These are phyloP conservation scores for Callaeas wilsoni DNA, from an alignment of 2,113 vertebrate species.

Conservation along the genomic window DNA sequence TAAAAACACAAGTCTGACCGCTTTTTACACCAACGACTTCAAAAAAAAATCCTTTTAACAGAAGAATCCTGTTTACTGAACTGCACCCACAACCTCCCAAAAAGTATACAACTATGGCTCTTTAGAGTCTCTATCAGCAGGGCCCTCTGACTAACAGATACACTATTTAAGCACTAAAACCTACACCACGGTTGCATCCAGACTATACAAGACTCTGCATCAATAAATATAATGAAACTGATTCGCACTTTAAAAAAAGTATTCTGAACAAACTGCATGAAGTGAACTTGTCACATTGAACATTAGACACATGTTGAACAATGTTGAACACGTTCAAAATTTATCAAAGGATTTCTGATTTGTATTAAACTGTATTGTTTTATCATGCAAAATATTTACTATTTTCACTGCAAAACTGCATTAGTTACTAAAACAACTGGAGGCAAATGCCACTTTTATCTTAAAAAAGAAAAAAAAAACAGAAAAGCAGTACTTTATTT, in stretches of 20 bases:
- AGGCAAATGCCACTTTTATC: neutral
- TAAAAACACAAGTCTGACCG: conserved; percentile 67
- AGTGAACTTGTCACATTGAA: conserved; percentile 16
- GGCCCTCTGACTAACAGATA: conserved; percentile 66
- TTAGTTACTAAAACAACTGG: neutral
- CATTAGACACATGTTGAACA: neutral
- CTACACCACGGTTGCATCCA: conserved; percentile 80
- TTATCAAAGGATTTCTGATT: neutral
- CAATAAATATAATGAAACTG: conserved; percentile 49
- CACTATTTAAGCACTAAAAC: conserved; percentile 69
- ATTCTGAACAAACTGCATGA: conserved; percentile 11
- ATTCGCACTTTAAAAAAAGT: conserved; percentile 52
- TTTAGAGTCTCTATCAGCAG: conserved; percentile 66
- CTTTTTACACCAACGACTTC: conserved; percentile 61
- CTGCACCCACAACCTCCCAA: conserved; percentile 69
- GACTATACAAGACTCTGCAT: conserved; percentile 78
- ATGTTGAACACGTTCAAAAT: neutral
- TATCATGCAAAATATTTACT: neutral
- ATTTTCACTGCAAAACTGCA: neutral
- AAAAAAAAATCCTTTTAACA: conserved; percentile 64
- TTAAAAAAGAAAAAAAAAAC: neutral
- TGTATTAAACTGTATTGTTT: neutral
- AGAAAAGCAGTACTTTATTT: neutral
- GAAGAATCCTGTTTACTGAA: conserved; percentile 71
- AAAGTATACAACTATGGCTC: conserved; percentile 64